Evolutionary conservation across 2,888 invertebrate genomes (phyloP).

Genomic region (Hylaea fasciaria): DNA sequence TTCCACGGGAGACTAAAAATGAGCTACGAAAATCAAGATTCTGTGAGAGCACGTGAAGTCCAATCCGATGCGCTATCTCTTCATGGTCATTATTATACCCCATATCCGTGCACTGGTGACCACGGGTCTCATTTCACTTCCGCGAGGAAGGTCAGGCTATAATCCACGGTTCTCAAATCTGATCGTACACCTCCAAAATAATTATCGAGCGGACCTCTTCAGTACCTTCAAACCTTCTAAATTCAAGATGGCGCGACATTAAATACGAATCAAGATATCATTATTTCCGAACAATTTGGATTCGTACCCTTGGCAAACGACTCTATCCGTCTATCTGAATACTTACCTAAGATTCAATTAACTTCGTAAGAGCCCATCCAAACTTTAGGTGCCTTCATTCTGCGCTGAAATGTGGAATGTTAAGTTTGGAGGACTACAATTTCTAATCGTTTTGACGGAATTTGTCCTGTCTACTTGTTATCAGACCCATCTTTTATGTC

Average conservation of each 20-base stretch:
- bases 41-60: too few species aligned
- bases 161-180: too few species aligned
- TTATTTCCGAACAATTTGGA: conserved; percentile 11
- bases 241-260: conserved; percentile 18
- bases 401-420: conserved; percentile 13
- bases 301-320: not conserved
- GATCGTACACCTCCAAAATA: too few species aligned
- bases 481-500: not conserved
- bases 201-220: too few species aligned
- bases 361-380: conserved; percentile 22
- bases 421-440: conserved; percentile 12
- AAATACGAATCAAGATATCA: conserved; percentile 26
- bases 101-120: too few species aligned
- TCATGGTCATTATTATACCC: too few species aligned
- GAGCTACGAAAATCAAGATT: too few species aligned
- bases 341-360: conserved; percentile 23
- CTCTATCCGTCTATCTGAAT: conserved; percentile 7
- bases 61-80: too few species aligned
- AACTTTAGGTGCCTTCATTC: conserved; percentile 19
- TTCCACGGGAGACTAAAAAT: too few species aligned
- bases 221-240: not conserved
- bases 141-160: too few species aligned
- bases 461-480: not conserved
- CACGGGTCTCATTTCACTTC: too few species aligned
- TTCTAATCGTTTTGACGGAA: conserved; percentile 10